Conservation (phyloP, 2,888 invertebrate genomes). For the Steinernema hermaphroditum region DNA sequence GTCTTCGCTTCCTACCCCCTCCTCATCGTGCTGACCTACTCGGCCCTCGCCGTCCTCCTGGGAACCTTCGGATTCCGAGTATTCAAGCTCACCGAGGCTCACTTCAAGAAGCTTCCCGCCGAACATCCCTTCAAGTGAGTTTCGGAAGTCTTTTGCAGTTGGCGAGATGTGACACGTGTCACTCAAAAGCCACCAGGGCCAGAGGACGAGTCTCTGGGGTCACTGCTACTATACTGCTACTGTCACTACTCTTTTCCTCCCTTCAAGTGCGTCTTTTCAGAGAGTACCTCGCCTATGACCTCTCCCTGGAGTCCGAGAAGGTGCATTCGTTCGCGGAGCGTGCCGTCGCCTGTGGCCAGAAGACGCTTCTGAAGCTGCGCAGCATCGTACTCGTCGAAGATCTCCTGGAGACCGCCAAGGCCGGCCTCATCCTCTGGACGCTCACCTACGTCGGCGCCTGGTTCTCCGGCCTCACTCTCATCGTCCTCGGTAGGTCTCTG, state of each 20-base stretch:
- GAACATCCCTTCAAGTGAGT: slow-evolving; percentile 46
- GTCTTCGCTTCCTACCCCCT: slow-evolving; percentile 78
- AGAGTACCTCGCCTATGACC: slow-evolving; percentile 79
- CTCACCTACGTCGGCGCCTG: slow-evolving; percentile 95
- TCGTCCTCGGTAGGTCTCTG: slow-evolving; percentile 80
- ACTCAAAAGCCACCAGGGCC: no score
- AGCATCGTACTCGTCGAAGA: slow-evolving; percentile 94
- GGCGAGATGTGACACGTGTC: slow-evolving; percentile 2
- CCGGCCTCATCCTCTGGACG: slow-evolving; percentile 87
- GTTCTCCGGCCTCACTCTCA: slow-evolving; percentile 98
- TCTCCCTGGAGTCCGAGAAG: slow-evolving; percentile 84
- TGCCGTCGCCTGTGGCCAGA: slow-evolving; percentile 83
- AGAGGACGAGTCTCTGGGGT: no score
- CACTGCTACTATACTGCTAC: no score
- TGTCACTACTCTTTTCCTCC: slow-evolving; percentile 34
- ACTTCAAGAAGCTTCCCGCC: slow-evolving; percentile 49
- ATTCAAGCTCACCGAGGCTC: slow-evolving; percentile 73
- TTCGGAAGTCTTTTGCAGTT: no score
- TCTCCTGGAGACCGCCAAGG: slow-evolving; percentile 78
- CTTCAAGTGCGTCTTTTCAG: no score
- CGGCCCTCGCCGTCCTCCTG: slow-evolving; percentile 81
- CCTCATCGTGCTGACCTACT: slow-evolving; percentile 80
- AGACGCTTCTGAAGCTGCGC: slow-evolving; percentile 80
- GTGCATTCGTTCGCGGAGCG: slow-evolving; percentile 83
- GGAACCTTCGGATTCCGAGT: slow-evolving; percentile 90